Evolutionary conservation across 2,797 vertebrate genomes (phyloP).

Genomic region (Jordanella pulchra): DNA sequence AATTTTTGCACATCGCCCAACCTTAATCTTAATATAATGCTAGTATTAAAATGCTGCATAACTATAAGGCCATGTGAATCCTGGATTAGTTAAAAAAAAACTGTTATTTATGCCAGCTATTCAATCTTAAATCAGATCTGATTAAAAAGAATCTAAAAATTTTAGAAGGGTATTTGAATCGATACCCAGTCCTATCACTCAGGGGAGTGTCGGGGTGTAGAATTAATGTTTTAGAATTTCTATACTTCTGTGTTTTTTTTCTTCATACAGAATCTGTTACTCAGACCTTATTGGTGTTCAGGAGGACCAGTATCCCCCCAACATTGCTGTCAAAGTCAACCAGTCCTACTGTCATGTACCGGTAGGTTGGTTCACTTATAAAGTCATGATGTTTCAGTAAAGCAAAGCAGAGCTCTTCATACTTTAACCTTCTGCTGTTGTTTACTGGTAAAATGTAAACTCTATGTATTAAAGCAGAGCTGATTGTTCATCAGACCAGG

Average conservation of each 20-base stretch:
- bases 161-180: too few relatives aligned
- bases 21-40: too few relatives aligned
- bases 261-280: conserved; percentile 92
- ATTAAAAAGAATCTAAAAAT: too few relatives aligned
- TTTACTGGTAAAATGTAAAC: not conserved
- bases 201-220: too few relatives aligned
- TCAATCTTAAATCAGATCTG: too few relatives aligned
- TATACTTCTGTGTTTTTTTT: conserved; percentile 12
- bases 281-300: conserved; percentile 93
- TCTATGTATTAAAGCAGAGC: not conserved
- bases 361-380: conserved; percentile 77
- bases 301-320: conserved; percentile 98
- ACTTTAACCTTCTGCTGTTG: not conserved
- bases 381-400: conserved; percentile 3
- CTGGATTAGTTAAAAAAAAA: too few relatives aligned
- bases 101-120: too few relatives aligned
- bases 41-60: too few relatives aligned
- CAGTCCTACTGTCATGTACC: conserved; percentile 98
- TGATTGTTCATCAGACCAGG: not conserved
- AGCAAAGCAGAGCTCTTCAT: not conserved
- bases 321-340: conserved; percentile 98
- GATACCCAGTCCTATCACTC: too few relatives aligned
- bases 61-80: too few relatives aligned
- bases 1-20: too few relatives aligned
- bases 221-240: too few relatives aligned